Base-by-base conservation (phyloP, 1,140 invertebrate species). In the Lutraria rhynchaena region DNA sequence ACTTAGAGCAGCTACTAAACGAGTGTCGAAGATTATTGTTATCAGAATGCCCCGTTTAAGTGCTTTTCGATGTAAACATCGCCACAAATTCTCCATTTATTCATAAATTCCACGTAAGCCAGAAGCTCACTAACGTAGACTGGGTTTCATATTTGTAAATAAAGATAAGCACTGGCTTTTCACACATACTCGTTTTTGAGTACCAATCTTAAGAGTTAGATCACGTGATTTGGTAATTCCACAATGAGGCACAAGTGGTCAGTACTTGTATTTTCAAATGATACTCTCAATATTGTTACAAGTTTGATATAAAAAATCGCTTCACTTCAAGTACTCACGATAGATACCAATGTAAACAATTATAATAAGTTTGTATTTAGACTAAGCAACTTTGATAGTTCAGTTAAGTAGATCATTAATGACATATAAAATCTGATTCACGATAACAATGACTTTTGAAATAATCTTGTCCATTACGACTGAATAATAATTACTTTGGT, bases 241-340 rank as follows among this genome's bases (percentile, higher is more conserved):
- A 53, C 44, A 53, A 69, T 69, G 35, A 69, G 35, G 44, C 35
- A 49, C 44, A 69, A 69, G 65, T 73, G 70, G 70, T 73, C 70
- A 73, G 31, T 49, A 57, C 70, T 73, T 73, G 70, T 73, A 73
- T 57, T 73, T 73, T 58, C 70, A 73, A 73, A 57, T 37, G 70
- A 24, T 31, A 55, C 70, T 22, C 41, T 69, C 65, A 4, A 33
- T 35, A 63, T 41, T 33, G 27, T 63, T 63, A 63, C 31, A 31
- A n/a, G 24, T 37, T 37, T 27, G 60, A 33, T 63, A 63, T 63
- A 63, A 63, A 63, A 63, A 41, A 15, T 63, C 17, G 37, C 15
- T 41, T 41, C 37, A 7, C 37, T 15, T 7, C 15, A 15, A 41
- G 37, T 15, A 5, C 37, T 41, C 15, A 41, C 5, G 37, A 7